Conservation (phyloP, 2,113 vertebrate genomes). For the Chascanopsetta lugubris region DNA sequence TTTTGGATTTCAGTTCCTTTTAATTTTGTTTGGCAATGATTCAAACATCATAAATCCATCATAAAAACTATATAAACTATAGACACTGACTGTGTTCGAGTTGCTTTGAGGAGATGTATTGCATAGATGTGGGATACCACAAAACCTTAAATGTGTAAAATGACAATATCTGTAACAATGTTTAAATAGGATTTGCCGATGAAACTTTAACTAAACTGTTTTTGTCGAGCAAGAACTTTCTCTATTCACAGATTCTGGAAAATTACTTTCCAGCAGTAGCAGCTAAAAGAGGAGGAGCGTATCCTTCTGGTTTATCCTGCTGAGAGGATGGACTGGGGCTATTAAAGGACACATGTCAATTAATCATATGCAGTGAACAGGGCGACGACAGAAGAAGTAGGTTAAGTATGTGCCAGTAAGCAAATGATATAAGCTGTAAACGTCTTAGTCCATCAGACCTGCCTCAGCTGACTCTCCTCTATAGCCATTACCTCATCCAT, state of each 20-base stretch:
- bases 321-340: constrained; percentile 20
- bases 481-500: not conserved
- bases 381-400: constrained; percentile 35
- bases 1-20: too few species aligned
- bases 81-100: too few species aligned
- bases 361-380: constrained; percentile 27
- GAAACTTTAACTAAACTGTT: too few species aligned
- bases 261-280: not conserved
- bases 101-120: not conserved
- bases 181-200: too few species aligned
- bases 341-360: constrained; percentile 33
- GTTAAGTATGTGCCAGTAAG: constrained; percentile 48
- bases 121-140: not conserved
- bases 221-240: too few species aligned
- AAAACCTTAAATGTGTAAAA: not conserved
- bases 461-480: constrained; percentile 3
- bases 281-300: constrained; percentile 6
- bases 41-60: too few species aligned
- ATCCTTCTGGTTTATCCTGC: constrained; percentile 13
- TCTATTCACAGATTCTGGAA: not conserved
- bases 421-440: constrained; percentile 51
- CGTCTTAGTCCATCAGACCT: constrained; percentile 42
- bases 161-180: not conserved
- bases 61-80: too few species aligned
- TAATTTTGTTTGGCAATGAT: too few species aligned